Base-by-base conservation (phyloP, 1,140 invertebrate species). In the Scaptomyza montana region DNA sequence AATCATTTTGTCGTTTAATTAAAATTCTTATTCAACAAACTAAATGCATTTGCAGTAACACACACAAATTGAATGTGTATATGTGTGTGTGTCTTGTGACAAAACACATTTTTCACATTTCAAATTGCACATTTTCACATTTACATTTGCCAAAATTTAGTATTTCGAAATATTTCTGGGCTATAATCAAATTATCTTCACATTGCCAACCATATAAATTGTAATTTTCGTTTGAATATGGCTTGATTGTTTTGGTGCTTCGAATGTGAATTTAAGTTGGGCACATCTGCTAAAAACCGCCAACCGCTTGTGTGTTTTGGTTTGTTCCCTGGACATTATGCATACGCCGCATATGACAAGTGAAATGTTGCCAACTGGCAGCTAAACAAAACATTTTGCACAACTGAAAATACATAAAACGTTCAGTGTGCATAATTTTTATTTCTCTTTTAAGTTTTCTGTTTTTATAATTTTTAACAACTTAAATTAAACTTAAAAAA, bases 21-120 rank as follows among this genome's bases (percentile, higher is more conserved):
- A 79, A 87, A 86, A 89, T 87, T 73, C 64, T 64, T 64, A 78
- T 76, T 72, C 76, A 77, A 53, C 59, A 63, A 36, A 39, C 43
- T 25, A 72, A 76, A 72, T 76, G 57, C 33, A 77, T 64, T 70
- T 61, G 19, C 41, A 19, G 28, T 43, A 36, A 53, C 47, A 61
- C 46, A 47, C 45, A 47, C 49, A 63, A 46, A 60, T 2, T 36
- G 8, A 9, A 7, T 36, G 33, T 8, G 33, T 36, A 0, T 36
- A 0, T 36, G 33, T 1, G 7, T 36, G 33, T 36, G n/a, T 54
- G 50, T 67, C 49, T 60, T 57, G 53, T 71, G 61, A 51, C 53
- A 49, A 57, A 61, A 73, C 51, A 73, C 51, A 60, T 68, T 54
- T 68, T 54, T 49, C 55, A 13, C 12, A 43, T 43, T 43, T 43